Evolutionary conservation across 2,888 invertebrate genomes (phyloP).

Genomic region (Aromia moschata): DNA sequence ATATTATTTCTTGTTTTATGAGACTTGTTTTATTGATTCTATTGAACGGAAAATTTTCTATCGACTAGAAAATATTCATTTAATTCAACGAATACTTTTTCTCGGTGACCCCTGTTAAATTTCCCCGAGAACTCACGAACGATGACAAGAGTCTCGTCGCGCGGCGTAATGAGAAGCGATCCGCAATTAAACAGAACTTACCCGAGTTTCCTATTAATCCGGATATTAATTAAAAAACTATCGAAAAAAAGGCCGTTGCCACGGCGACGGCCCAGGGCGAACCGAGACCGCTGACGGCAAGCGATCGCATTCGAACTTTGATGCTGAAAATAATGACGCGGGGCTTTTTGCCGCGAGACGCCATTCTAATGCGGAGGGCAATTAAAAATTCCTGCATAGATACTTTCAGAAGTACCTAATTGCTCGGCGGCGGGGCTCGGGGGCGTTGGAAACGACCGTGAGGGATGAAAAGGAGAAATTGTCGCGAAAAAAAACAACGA

Average conservation of each 20-base stretch:
- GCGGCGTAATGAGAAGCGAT: neutral
- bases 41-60: no score
- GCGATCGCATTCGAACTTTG: slow-evolving; percentile 17
- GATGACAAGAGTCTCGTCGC: no score
- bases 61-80: no score
- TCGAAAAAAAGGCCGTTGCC: slow-evolving; percentile 17
- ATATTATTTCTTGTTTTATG: no score
- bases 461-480: no score
- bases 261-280: slow-evolving; percentile 15
- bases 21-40: no score
- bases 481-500: no score
- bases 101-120: no score
- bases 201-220: neutral
- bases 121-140: no score
- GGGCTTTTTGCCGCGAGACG: slow-evolving; percentile 22
- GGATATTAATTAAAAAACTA: slow-evolving; percentile 11
- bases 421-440: no score
- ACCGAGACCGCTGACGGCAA: slow-evolving; percentile 1
- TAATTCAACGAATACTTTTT: no score
- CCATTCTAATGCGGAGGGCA: slow-evolving; percentile 7
- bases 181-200: slow-evolving; percentile 2
- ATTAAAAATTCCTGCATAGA: slow-evolving; percentile 22
- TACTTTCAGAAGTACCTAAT: slow-evolving; percentile 10
- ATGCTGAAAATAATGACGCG: slow-evolving; percentile 19
- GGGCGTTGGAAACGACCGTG: no score